A percentile compares a stretch with the other conserved stretches of the same genome.
Evolutionary conservation across 2,113 vertebrate species (phyloP).

Genomic region (Glaucomys volans): DNA sequence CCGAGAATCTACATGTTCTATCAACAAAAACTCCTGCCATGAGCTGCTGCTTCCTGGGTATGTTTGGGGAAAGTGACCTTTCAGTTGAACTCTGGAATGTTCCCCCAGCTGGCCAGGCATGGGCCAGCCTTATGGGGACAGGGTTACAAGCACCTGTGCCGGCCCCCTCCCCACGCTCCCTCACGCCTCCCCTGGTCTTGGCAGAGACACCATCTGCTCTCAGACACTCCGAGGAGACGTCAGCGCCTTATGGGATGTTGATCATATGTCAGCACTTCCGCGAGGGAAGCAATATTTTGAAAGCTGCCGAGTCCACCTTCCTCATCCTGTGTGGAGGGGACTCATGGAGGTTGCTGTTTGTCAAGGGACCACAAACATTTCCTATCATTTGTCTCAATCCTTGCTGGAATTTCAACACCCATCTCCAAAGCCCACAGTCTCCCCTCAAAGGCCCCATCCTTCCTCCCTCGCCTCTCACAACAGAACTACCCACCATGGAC

Average conservation of each 20-base stretch:
- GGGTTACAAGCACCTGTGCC: constrained; percentile 46
- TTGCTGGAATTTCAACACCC: not conserved
- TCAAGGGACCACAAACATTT: not conserved
- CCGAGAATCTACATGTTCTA: not conserved
- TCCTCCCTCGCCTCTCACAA: not conserved
- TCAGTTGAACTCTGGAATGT: constrained; percentile 53
- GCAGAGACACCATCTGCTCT: constrained; percentile 82
- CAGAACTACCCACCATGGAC: not conserved
- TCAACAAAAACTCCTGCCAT: not conserved
- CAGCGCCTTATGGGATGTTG: constrained; percentile 67
- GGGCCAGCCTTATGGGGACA: constrained; percentile 35
- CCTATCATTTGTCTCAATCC: not conserved
- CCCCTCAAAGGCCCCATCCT: not conserved
- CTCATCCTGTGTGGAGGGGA: not conserved
- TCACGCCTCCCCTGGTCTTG: constrained; percentile 64
- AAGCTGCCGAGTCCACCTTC: constrained; percentile 68
- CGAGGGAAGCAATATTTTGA: constrained; percentile 72
- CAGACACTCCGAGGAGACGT: constrained; percentile 55
- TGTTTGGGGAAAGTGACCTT: constrained; percentile 12
- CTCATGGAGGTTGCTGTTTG: not conserved
- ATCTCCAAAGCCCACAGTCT: not conserved
- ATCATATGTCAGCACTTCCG: constrained; percentile 74
- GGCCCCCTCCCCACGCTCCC: constrained; percentile 59
- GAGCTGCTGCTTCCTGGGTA: constrained; percentile 55
- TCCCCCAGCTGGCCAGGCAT: constrained; percentile 71